Conservation (phyloP, 23 tunicate genomes). For the Halocynthia roretzi region DNA sequence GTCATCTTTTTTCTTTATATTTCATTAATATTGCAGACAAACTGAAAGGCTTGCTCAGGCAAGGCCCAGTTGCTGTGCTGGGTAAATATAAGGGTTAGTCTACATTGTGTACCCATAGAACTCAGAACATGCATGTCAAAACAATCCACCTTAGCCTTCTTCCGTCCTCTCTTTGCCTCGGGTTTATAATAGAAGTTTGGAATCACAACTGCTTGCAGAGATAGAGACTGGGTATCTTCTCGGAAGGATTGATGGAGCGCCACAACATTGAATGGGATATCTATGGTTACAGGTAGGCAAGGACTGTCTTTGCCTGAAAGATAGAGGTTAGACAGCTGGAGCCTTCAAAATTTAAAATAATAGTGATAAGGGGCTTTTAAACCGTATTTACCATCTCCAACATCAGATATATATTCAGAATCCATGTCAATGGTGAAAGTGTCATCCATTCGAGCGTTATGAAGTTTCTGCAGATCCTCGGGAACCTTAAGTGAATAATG, state of each 20-base stretch:
- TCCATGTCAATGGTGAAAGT: constrained; percentile 46
- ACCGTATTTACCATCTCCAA: constrained; percentile 22
- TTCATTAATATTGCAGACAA: background rate
- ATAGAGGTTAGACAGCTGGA: background rate
- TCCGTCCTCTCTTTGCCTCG: constrained; percentile 39
- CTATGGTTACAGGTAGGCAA: constrained; percentile 13
- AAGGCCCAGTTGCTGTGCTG: too few relatives aligned
- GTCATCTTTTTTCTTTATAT: too few relatives aligned
- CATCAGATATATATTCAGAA: constrained; percentile 25
- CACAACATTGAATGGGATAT: constrained; percentile 77
- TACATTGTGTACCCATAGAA: too few relatives aligned
- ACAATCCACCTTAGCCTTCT: constrained; percentile 50
- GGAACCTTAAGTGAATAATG: constrained; percentile 28
- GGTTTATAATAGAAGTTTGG: constrained; percentile 76
- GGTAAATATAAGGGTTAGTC: too few relatives aligned
- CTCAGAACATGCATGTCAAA: background rate
- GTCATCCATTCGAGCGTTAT: constrained; percentile 48
- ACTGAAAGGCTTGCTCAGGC: too few relatives aligned
- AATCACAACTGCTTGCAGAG: constrained; percentile 35
- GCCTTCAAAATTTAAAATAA: background rate
- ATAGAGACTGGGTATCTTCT: constrained; percentile 59
- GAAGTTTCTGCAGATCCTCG: constrained; percentile 41
- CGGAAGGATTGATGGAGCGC: constrained; percentile 70
- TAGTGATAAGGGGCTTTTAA: background rate
- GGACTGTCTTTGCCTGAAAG: constrained; percentile 24